A percentile compares a stretch with the other conserved stretches of the same genome.
These are phyloP conservation scores for Spodoptera litura DNA, from an alignment of 1,140 invertebrate species.

Conservation along the genomic window DNA sequence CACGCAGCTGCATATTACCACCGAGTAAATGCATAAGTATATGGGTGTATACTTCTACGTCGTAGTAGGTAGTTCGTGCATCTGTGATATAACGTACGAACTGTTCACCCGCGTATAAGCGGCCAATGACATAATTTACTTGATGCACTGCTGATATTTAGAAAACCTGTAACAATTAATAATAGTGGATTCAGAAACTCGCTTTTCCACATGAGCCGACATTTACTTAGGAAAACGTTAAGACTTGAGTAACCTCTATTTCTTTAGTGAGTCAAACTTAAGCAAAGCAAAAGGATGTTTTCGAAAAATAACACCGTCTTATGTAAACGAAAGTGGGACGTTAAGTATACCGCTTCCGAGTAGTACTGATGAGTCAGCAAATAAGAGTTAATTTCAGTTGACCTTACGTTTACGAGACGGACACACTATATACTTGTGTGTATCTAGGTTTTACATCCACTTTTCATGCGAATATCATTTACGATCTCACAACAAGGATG, in stretches of 20 bases:
- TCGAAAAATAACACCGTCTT: slow-evolving; percentile 14
- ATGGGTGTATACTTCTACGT: neutral
- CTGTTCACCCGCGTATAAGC: neutral
- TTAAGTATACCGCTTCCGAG: slow-evolving; percentile 7
- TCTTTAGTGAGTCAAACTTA: neutral
- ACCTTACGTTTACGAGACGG: neutral
- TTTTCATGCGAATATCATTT: too few relatives aligned
- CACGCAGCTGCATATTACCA: slow-evolving; percentile 11
- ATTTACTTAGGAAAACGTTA: neutral
- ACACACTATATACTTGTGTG: neutral
- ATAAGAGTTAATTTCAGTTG: neutral
- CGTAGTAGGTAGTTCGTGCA: neutral
- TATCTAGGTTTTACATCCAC: neutral
- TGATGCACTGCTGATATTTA: slow-evolving; percentile 13
- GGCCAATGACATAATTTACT: slow-evolving; percentile 10
- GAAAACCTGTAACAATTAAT: slow-evolving; percentile 1
- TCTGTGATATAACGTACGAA: slow-evolving; percentile 1
- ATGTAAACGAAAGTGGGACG: slow-evolving; percentile 40
- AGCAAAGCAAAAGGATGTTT: slow-evolving; percentile 15
- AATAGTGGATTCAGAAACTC: neutral
- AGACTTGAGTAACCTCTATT: slow-evolving; percentile 1
- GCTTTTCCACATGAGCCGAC: neutral
- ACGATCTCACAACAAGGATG: too few relatives aligned
- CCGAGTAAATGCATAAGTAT: neutral
- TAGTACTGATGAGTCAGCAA: slow-evolving; percentile 16